Evolutionary conservation across 2,113 vertebrate species (phyloP), one percentile per base, ranked within the genome.

Genomic region (Varanus salvator): DNA sequence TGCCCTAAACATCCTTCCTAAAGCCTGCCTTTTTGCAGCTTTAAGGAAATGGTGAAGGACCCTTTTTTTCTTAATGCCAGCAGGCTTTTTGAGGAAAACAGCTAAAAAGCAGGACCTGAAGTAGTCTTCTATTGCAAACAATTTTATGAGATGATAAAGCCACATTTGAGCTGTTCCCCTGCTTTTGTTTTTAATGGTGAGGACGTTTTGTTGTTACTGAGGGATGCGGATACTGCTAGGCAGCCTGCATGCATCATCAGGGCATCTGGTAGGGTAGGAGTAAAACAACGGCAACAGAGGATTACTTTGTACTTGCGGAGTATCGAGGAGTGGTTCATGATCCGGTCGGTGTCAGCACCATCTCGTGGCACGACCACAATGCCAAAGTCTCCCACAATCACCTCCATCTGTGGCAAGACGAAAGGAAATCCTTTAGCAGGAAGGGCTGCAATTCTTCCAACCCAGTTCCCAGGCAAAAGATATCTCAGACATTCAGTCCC

Each of bases 321-420:
- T 86, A 99, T 94, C 29, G 99, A 98, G n/a, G 99, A 99, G 85
- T 99, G 99, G 92, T 98, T 99, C 98, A 99, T 99, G 97, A 99
- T 99, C 86, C 97, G 95, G 92, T 99, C 99, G 0, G 99, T 98
- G 95, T 99, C 98, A 0, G 95, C 96, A 84, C 98, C 98, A 0
- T 99, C 99, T 87, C 99, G 98, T 60, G 99, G 99, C 76, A 99
- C 99, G 92, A 99, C 99, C 91, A 99, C 99, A 0, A 99, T 99
- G 75, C 99, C 99, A 0, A 99, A 99, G 90, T 99, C 99, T 1
- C 99, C 99, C 0, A 99, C 98, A 0, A 99, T 99, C 94, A 99
- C 98, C 91, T 99, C 98, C 99, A 99, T 99, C 99, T 99, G 94
- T 81, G 92, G 38, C 60, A 92, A 90, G 12, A 80, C 64, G 86